Conservation (phyloP, 2,888 invertebrate genomes). For the Neria commutata region DNA sequence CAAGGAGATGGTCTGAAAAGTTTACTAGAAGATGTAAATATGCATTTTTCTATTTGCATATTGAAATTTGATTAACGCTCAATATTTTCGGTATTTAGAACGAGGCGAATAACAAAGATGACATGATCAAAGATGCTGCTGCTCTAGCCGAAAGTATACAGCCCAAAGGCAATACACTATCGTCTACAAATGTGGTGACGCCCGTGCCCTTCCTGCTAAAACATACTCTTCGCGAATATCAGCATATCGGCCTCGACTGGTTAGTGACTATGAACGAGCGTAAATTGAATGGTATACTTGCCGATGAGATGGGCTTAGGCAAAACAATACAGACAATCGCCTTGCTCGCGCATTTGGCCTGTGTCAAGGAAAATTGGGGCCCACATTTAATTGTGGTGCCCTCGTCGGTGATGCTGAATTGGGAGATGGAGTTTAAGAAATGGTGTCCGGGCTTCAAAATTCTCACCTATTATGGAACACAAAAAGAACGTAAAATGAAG, state of each 20-base stretch:
- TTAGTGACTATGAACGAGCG: constrained; percentile 94
- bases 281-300: constrained; percentile 93
- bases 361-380: constrained; percentile 90
- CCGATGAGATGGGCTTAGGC: constrained; percentile 97
- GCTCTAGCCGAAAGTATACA: constrained; percentile 95
- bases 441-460: constrained; percentile 99
- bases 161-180: constrained; percentile 96
- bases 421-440: constrained; percentile 99
- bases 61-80: constrained; percentile 2
- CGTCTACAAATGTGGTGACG: constrained; percentile 92
- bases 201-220: constrained; percentile 92
- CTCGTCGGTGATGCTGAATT: constrained; percentile 98
- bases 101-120: constrained; percentile 63
- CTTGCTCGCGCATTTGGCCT: constrained; percentile 90
- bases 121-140: constrained; percentile 89
- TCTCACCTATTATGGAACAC: constrained; percentile 95
- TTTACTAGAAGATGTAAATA: constrained; percentile 65
- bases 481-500: constrained; percentile 92
- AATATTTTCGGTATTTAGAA: constrained; percentile 30
- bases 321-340: constrained; percentile 98
- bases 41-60: too few relatives aligned
- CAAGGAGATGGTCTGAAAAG: constrained; percentile 66
- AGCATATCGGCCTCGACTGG: constrained; percentile 96
- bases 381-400: constrained; percentile 99
- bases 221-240: constrained; percentile 91